Conservation (phyloP, 2,113 vertebrate species). For the Notarius lentiginosus region DNA sequence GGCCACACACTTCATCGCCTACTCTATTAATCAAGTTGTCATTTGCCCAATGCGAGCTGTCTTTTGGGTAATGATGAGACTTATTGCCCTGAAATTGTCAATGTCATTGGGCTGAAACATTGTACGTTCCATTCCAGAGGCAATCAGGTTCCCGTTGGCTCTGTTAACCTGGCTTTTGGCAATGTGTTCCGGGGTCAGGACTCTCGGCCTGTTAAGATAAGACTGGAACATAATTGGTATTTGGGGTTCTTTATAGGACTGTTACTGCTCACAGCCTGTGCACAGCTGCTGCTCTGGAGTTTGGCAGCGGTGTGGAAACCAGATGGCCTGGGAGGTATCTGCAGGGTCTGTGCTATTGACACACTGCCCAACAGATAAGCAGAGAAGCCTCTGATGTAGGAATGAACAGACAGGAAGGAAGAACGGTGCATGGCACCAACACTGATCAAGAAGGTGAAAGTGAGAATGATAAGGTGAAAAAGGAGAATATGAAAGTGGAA, state of each 20-base stretch:
- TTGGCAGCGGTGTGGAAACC: constrained; percentile 44
- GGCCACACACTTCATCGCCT: not conserved
- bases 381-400: constrained; percentile 36
- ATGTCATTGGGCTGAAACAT: constrained; percentile 1
- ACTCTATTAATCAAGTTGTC: constrained; percentile 38
- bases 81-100: constrained; percentile 33
- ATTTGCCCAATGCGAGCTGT: constrained; percentile 24
- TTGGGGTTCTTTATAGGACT: constrained; percentile 35
- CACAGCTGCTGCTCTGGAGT: constrained; percentile 28
- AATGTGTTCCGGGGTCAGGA: constrained; percentile 26
- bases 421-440: not conserved
- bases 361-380: constrained; percentile 45
- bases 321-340: constrained; percentile 49
- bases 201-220: constrained; percentile 10
- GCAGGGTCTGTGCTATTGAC: constrained; percentile 22
- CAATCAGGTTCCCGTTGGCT: constrained; percentile 17
- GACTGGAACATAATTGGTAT: constrained; percentile 30
- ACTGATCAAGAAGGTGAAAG: constrained; percentile 21
- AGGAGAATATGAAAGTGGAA: not conserved
- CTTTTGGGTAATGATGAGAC: constrained; percentile 31
- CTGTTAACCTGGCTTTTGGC: constrained; percentile 32
- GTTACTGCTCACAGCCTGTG: constrained; percentile 30
- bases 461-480: constrained; percentile 16
- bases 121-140: not conserved
- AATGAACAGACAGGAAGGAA: constrained; percentile 37